Conservation (phyloP, 2,113 vertebrate species). For the Corythoichthys haematopterus region DNA sequence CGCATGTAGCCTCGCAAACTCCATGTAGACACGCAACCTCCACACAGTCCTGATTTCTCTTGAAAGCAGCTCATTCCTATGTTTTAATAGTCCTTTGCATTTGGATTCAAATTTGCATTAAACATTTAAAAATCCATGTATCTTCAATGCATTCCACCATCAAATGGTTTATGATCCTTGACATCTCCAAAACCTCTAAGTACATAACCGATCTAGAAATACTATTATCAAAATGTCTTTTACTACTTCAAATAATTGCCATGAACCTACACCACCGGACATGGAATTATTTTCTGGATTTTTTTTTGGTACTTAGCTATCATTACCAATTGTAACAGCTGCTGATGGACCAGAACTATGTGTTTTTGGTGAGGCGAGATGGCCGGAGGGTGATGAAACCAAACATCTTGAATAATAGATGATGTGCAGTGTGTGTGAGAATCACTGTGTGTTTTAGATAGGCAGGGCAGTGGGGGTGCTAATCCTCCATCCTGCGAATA, state of each 20-base stretch:
- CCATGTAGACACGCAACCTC: too few relatives aligned
- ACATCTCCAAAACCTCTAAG: neutral
- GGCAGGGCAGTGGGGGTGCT: slow-evolving; percentile 27
- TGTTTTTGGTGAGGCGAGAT: slow-evolving; percentile 38
- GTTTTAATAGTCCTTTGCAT: neutral
- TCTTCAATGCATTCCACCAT: neutral
- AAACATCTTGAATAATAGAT: slow-evolving; percentile 63
- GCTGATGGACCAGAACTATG: slow-evolving; percentile 33
- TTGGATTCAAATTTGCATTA: neutral
- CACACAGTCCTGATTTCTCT: neutral
- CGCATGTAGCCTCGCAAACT: too few relatives aligned
- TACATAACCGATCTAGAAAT: neutral
- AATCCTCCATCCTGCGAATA: slow-evolving; percentile 62
- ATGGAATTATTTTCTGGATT: slow-evolving; percentile 1
- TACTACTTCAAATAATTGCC: neutral
- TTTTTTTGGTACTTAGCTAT: slow-evolving; percentile 32
- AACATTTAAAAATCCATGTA: neutral
- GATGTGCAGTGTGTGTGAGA: slow-evolving; percentile 40
- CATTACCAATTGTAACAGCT: slow-evolving; percentile 41
- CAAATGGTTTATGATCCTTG: neutral
- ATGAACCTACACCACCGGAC: slow-evolving; percentile 10
- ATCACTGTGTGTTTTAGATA: slow-evolving; percentile 49
- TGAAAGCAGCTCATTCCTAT: neutral
- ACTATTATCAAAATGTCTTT: neutral
- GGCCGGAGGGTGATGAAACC: slow-evolving; percentile 38